Percentiles rank a stretch among this genome's conserved stretches.
These are phyloP conservation scores for Malurus alboscapulatus DNA, from an alignment of 2,113 vertebrate genomes.

Conservation along the genomic window DNA sequence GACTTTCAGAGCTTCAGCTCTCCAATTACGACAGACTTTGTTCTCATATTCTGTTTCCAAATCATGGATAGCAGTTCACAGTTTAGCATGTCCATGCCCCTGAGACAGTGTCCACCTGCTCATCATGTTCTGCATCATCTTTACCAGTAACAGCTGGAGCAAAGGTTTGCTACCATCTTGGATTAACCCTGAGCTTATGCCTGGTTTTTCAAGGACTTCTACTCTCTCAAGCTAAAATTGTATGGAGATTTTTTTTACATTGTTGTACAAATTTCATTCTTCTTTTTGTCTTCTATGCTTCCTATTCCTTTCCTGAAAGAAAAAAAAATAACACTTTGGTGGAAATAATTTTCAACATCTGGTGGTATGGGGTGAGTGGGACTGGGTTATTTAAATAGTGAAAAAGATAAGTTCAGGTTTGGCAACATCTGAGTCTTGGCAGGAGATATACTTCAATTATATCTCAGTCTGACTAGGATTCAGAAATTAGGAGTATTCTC, in stretches of 20 bases:
- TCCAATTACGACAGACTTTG: not conserved
- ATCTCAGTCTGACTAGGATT: not conserved
- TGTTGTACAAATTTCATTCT: not conserved
- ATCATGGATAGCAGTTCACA: not conserved
- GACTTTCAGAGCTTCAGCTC: not conserved
- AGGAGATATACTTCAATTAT: not conserved
- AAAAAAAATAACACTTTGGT: not conserved
- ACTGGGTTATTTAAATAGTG: not conserved
- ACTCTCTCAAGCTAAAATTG: not conserved
- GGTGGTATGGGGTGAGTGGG: not conserved
- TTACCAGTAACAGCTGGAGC: not conserved
- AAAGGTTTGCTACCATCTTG: not conserved
- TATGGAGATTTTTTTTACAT: fast-evolving
- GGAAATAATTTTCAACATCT: not conserved
- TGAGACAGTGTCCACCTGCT: not conserved
- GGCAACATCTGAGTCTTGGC: not conserved
- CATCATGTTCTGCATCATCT: not conserved
- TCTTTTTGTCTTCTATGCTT: not conserved
- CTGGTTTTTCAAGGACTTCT: not conserved
- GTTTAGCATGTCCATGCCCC: not conserved
- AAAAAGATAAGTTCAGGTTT: not conserved
- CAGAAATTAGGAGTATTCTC: not conserved
- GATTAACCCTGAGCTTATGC: not conserved
- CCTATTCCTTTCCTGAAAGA: not conserved
- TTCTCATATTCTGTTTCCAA: not conserved